These are phyloP conservation scores for Microcaecilia unicolor DNA, from an alignment of 2,797 vertebrate species.

Conservation along the genomic window DNA sequence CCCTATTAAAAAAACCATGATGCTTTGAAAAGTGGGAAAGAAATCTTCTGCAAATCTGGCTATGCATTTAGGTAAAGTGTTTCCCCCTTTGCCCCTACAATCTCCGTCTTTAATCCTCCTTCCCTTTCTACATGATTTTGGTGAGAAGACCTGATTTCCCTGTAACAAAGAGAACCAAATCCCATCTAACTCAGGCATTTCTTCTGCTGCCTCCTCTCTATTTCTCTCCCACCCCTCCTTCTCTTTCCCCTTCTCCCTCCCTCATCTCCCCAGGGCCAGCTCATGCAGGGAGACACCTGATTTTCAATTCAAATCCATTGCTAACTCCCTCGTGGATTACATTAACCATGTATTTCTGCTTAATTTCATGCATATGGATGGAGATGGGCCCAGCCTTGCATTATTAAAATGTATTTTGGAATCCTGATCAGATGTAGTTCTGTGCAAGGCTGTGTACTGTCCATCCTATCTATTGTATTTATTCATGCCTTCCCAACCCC, in stretches of 20 bases:
- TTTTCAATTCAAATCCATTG: not conserved
- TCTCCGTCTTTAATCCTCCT: too few relatives aligned
- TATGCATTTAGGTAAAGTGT: too few relatives aligned
- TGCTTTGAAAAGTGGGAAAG: too few relatives aligned
- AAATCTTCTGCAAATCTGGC: too few relatives aligned
- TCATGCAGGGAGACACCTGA: not conserved
- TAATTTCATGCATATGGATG: fast-evolving
- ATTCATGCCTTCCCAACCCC: not conserved
- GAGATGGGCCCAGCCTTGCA: fast-evolving
- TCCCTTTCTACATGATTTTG: not conserved
- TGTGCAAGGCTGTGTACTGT: not conserved
- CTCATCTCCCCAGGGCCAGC: not conserved
- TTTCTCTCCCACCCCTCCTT: not conserved
- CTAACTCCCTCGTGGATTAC: too few relatives aligned
- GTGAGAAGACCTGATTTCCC: too few relatives aligned
- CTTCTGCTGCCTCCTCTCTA: too few relatives aligned
- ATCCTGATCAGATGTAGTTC: too few relatives aligned
- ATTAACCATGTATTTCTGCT: not conserved
- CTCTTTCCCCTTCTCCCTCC: not conserved
- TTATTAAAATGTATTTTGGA: not conserved
- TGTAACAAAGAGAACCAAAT: too few relatives aligned
- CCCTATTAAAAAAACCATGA: too few relatives aligned
- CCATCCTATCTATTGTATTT: not conserved
- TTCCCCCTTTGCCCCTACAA: too few relatives aligned
- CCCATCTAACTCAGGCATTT: too few relatives aligned